phyloP scores from a whole-genome alignment of 2,888 invertebrate genomes.

The Calameuta filiformis region DNA sequence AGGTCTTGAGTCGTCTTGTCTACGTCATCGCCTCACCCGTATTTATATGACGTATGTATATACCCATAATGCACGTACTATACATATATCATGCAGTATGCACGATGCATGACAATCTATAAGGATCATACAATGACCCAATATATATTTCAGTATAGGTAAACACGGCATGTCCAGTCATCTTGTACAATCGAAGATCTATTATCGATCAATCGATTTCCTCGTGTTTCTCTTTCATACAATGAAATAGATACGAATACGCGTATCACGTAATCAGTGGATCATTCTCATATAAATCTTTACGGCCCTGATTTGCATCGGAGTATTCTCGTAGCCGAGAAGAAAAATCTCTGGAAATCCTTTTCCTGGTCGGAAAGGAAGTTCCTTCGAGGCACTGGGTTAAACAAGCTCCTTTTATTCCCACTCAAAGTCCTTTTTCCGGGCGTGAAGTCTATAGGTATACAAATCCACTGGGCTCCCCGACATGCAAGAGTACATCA shows the following conservation, averaged over 20 bases:
- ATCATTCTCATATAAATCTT: neutral
- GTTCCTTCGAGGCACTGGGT: neutral
- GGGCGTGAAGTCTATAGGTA: neutral
- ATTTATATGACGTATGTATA: neutral
- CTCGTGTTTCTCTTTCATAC: neutral
- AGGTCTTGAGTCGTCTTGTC: neutral
- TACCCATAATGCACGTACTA: neutral
- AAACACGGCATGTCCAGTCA: neutral
- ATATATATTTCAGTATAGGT: neutral
- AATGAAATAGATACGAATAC: too few species aligned
- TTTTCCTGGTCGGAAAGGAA: neutral
- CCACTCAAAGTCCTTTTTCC: neutral
- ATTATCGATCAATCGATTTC: neutral
- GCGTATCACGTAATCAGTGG: neutral
- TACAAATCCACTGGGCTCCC: neutral
- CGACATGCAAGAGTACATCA: neutral
- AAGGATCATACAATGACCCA: neutral
- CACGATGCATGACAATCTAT: neutral
- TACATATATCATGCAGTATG: neutral
- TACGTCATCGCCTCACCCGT: neutral
- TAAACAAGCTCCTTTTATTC: neutral
- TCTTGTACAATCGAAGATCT: neutral
- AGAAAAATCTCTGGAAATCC: neutral
- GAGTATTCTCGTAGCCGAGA: neutral
- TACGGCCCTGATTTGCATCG: neutral